phyloP scores from a whole-genome alignment of 2,888 invertebrate genomes.

The Thymelicus sylvestris region DNA sequence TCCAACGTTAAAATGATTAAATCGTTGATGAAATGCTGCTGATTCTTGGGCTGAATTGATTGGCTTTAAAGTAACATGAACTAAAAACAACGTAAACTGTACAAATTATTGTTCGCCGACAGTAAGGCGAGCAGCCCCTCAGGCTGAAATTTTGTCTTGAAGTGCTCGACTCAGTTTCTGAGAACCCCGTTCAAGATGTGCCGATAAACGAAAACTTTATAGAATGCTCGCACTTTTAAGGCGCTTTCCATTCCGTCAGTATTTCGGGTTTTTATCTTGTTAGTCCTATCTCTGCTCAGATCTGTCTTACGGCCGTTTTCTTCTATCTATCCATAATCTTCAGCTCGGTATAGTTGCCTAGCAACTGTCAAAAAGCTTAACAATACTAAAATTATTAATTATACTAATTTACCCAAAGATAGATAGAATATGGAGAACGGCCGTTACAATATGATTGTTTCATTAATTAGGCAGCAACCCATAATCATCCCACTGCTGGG shows the following conservation, averaged over 20 bases:
- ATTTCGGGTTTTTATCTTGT: conserved; percentile 18
- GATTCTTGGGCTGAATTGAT: neutral
- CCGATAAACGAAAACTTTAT: conserved; percentile 16
- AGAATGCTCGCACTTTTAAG: conserved; percentile 3
- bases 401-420: no score
- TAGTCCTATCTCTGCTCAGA: conserved; percentile 4
- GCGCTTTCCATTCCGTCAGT: neutral
- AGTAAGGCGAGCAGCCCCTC: conserved; percentile 4
- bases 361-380: no score
- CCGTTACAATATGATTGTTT: no score
- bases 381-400: no score
- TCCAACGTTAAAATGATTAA: no score
- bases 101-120: neutral
- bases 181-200: conserved; percentile 18
- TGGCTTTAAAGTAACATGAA: neutral
- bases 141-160: conserved; percentile 11
- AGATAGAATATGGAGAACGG: no score
- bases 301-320: neutral
- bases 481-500: no score
- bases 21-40: neutral
- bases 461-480: no score
- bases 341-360: no score
- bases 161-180: conserved; percentile 12
- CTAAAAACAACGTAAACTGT: neutral
- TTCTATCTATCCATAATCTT: no score